phyloP scores from a whole-genome alignment of 2,888 invertebrate species.

The Stenichneumon culpator region DNA sequence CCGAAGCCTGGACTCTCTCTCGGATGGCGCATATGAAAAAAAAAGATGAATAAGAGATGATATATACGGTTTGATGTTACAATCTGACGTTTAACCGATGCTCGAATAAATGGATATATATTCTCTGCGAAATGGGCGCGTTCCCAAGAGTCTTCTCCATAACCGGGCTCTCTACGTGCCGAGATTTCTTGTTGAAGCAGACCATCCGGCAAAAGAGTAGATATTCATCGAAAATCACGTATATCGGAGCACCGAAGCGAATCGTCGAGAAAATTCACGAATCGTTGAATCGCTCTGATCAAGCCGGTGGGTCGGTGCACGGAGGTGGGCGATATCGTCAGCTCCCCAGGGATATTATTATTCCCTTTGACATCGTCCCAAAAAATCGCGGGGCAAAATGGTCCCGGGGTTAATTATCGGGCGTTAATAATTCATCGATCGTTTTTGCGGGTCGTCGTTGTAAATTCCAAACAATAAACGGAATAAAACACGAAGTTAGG shows the following conservation, averaged over 20 bases:
- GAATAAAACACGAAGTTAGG: background rate
- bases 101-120: slow-evolving; percentile 41
- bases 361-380: slow-evolving; percentile 11
- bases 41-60: slow-evolving; percentile 2
- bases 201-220: slow-evolving; percentile 8
- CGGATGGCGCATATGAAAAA: background rate
- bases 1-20: background rate
- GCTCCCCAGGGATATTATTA: slow-evolving; percentile 5
- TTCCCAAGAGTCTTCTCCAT: slow-evolving; percentile 48
- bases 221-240: slow-evolving; percentile 49
- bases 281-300: slow-evolving; percentile 25
- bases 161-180: slow-evolving; percentile 23
- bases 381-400: background rate
- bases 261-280: slow-evolving; percentile 24
- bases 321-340: background rate
- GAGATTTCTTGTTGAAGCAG: slow-evolving; percentile 15
- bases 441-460: background rate
- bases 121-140: slow-evolving; percentile 47
- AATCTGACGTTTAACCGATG: slow-evolving; percentile 48
- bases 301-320: slow-evolving; percentile 5
- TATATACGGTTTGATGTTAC: background rate
- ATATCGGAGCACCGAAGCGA: slow-evolving; percentile 41
- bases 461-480: background rate
- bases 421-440: background rate
- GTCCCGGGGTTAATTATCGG: background rate